Evolutionary conservation across 2,888 invertebrate species (phyloP), one percentile per base, ranked within the genome.

Genomic region (Siphlonurus alternatus): DNA sequence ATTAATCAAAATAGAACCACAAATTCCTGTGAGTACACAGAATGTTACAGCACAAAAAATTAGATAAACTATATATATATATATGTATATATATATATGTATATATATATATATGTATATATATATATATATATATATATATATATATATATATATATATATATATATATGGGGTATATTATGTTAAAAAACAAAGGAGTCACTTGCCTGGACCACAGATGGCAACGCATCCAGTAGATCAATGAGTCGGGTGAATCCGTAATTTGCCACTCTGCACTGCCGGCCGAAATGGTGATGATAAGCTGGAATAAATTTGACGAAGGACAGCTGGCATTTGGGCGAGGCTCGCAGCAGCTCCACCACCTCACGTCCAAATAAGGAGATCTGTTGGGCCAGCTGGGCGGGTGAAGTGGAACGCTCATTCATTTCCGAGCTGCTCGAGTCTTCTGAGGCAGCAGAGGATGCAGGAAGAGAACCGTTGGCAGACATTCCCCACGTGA

Each of bases 201-300:
- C 61, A 72, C 75, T 72, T 74, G 88, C 88, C 77, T 93, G 92
- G 51, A 93, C 86, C 59, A 93, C 86, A 70, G 89, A 85, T 18
- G 90, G 83, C n/a, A 97, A 80, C 2, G 93, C 88, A 70, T 93
- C 89, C 59, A 97, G 83, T 53, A 97, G 79, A 75, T 96, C 95
- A 22, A 93, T 87, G 1, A 97, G 78, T 75, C 93, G 93, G 0
- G 91, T 92, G 73, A 90, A 95, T n/a, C 97, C 97, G 74, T 95
- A 97, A 78, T 95, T 93, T 5, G 95, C 92, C 1, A 97, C 94
- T 63, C 94, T 84, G 74, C 95, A 95, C 75, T 97, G 96, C 38
- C 93, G 83, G 0, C 95, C 94, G 75, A 95, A 97, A 76, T 95
- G 95, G 76, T 94, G 94, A 74, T 97, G 96, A 77, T 96, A 97